Evolutionary conservation across 2,797 vertebrate genomes (phyloP), one percentile per base, ranked within the genome.

Genomic region (Typhlichthys eigenmanni): DNA sequence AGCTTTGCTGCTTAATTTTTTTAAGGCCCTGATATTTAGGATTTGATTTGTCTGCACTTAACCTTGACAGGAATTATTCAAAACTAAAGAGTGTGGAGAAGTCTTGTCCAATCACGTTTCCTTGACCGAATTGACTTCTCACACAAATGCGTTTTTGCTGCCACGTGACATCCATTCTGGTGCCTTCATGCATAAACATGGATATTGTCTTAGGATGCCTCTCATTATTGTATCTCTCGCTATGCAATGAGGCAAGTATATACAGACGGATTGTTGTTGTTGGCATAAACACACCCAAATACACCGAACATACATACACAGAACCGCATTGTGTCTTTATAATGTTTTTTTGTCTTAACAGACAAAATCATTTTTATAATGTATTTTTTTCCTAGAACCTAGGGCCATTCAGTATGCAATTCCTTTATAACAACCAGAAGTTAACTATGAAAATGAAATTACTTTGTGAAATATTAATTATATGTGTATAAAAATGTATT

Each of bases 61-160:
- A 76, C 83, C 87, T 83, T 94, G 94, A 93, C 92, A 92, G 87
- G 87, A 93, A 92, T 92, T 91, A 91, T 91, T 94, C 80, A 91
- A 61, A 82, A 87, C 83, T 93, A 92, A 29, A 29, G 94, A 91
- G 92, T 90, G 91, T 86, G 86, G 79, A 84, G 80, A 94, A 90
- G 86, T 89, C 91, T 87, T 89, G 85, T 80, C 89, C 90, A 92
- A 91, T 91, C 86, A 83, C 89, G 92, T 92, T 11, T 53, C 75
- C 68, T 88, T 88, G 92, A 85, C 79, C 87, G 93, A 94, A 93
- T 92, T 93, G 88, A 88, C 85, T 93, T 29, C 24, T 29, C 24
- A 94, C 92, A 93, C 84, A 93, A 94, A 92, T 91, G 88, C 87
- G 89, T 89, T 69, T 93, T 88, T 75, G 61, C 76, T 3, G 45